Conservation (phyloP, 2,888 invertebrate genomes). For the Eupithecia dodoneata region DNA sequence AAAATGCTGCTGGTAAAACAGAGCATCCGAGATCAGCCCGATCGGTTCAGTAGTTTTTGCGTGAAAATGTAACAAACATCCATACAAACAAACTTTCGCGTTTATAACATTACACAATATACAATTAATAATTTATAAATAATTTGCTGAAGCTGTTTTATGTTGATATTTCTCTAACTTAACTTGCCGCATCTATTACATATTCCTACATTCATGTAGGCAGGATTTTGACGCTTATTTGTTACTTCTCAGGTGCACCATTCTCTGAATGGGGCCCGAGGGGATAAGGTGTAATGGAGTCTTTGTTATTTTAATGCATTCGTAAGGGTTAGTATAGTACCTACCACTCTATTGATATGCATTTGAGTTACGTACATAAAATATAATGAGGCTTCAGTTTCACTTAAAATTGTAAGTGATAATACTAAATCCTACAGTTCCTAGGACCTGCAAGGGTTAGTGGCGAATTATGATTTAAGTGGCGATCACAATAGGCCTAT, state of each 20-base stretch:
- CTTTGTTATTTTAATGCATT: conserved; percentile 59
- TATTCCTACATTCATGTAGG: conserved; percentile 46
- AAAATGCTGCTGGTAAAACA: neutral
- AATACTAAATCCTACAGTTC: too few species aligned
- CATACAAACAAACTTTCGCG: neutral
- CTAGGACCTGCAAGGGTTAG: too few species aligned
- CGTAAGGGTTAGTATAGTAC: conserved; percentile 30
- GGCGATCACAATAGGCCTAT: too few species aligned
- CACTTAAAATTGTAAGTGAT: neutral
- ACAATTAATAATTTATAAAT: too few species aligned
- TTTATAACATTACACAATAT: neutral
- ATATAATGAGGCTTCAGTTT: conserved; percentile 31
- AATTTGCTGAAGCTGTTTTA: too few species aligned
- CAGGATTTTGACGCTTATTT: conserved; percentile 61
- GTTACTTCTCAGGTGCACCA: conserved; percentile 59
- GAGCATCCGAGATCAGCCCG: too few species aligned
- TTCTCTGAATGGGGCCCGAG: conserved; percentile 60
- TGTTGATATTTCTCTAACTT: too few species aligned
- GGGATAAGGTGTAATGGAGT: conserved; percentile 57
- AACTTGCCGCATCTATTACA: conserved; percentile 2
- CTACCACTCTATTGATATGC: conserved; percentile 42
- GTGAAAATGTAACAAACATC: neutral
- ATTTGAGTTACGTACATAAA: conserved; percentile 37
- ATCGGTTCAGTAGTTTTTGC: too few species aligned
- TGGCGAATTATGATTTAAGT: too few species aligned